A percentile compares a stretch with the other conserved stretches of the same genome.
These are phyloP conservation scores for Peucedramus taeniatus DNA, from an alignment of 2,113 vertebrate genomes.

Conservation along the genomic window DNA sequence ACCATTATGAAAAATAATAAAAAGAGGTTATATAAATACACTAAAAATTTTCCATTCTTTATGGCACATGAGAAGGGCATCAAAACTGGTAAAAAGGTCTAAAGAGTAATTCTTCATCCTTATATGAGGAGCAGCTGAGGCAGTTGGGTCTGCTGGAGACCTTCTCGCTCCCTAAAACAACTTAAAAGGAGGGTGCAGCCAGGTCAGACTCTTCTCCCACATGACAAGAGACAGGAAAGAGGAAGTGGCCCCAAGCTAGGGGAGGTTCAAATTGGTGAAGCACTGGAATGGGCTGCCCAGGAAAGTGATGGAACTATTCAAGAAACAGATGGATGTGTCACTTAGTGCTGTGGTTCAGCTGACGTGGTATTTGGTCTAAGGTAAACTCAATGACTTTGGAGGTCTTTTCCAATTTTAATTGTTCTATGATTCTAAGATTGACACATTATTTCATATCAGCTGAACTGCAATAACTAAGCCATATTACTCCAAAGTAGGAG, in stretches of 20 bases:
- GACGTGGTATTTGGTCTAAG: neutral
- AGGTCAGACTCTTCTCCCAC: neutral
- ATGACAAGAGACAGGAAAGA: neutral
- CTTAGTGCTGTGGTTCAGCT: neutral
- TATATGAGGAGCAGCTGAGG: neutral
- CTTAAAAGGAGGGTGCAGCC: neutral
- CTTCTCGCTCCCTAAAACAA: neutral
- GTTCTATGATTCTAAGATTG: neutral
- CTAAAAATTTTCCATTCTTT: neutral
- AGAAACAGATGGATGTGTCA: accelerated
- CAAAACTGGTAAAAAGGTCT: neutral
- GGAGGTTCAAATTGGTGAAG: neutral
- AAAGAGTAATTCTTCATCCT: neutral
- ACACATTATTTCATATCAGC: neutral
- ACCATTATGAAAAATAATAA: neutral
- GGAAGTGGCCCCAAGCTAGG: neutral
- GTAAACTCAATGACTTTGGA: neutral
- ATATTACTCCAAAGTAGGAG: neutral
- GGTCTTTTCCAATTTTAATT: neutral
- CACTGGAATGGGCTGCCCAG: accelerated
- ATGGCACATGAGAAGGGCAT: neutral
- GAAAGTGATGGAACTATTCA: neutral
- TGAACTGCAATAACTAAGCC: neutral
- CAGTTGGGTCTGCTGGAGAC: neutral
- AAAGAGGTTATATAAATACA: neutral